Conservation (phyloP, 2,888 invertebrate genomes). For the Ochropleura leucogaster region DNA sequence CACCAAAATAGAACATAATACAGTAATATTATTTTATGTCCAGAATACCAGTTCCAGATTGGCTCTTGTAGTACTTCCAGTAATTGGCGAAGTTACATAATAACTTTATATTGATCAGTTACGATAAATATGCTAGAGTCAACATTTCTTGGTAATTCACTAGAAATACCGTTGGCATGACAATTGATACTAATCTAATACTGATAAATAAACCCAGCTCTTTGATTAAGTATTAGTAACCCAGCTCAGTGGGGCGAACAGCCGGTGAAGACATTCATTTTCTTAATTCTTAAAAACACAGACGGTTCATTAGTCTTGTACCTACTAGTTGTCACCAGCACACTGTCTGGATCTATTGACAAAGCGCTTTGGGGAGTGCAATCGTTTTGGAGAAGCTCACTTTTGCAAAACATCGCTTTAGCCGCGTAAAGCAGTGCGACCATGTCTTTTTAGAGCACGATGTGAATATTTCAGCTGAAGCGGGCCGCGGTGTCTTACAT, state of each 20-base stretch:
- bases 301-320: not conserved
- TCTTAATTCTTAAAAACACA: not conserved
- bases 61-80: not conserved
- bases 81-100: not conserved
- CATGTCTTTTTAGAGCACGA: no score
- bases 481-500: no score
- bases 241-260: not conserved
- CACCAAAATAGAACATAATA: slow-evolving; percentile 3
- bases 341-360: not conserved
- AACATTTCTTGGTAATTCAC: not conserved
- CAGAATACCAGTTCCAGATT: not conserved
- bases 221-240: not conserved
- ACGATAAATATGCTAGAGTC: not conserved
- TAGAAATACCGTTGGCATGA: not conserved
- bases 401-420: not conserved
- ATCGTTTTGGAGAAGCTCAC: not conserved
- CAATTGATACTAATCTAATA: slow-evolving; percentile 9
- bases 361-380: not conserved
- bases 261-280: not conserved
- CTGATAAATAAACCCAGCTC: not conserved
- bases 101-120: slow-evolving; percentile 11
- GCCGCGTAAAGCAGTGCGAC: not conserved
- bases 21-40: slow-evolving; percentile 4
- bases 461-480: not conserved
- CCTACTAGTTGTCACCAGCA: not conserved